These are phyloP conservation scores for Ondatra zibethicus DNA, from an alignment of 2,113 vertebrate genomes.

Conservation along the genomic window DNA sequence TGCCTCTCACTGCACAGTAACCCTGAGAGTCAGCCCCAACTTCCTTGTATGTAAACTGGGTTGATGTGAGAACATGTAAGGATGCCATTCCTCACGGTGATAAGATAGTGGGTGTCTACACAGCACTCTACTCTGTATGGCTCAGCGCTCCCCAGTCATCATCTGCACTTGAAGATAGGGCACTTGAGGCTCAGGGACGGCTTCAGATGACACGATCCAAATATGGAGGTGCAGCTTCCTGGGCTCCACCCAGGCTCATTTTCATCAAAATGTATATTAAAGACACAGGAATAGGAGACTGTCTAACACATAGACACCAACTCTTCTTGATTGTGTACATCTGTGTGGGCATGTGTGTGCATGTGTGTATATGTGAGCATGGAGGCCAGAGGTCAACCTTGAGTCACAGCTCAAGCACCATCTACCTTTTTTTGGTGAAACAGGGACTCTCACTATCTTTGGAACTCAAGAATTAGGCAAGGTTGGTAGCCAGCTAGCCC, in stretches of 20 bases:
- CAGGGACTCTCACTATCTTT: background rate
- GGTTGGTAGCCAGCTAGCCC: background rate
- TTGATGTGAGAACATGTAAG: fast-evolving
- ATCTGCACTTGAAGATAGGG: background rate
- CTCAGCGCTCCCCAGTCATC: background rate
- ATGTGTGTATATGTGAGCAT: background rate
- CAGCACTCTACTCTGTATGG: fast-evolving
- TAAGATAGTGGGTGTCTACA: background rate
- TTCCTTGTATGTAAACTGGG: background rate
- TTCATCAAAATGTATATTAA: background rate
- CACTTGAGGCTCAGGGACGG: background rate
- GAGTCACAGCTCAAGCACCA: no score
- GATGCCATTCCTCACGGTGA: no score
- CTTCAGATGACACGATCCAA: background rate
- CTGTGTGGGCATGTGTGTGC: background rate
- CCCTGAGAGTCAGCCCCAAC: background rate
- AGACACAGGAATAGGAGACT: background rate
- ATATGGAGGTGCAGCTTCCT: background rate
- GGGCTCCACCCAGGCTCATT: background rate
- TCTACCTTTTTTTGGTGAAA: background rate
- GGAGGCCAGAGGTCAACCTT: no score
- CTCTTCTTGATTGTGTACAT: background rate
- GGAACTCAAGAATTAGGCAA: background rate
- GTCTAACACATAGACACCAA: background rate
- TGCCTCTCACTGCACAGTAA: no score